phyloP scores from a whole-genome alignment of 2,113 vertebrate species.

The cattle (Bos taurus) region DNA sequence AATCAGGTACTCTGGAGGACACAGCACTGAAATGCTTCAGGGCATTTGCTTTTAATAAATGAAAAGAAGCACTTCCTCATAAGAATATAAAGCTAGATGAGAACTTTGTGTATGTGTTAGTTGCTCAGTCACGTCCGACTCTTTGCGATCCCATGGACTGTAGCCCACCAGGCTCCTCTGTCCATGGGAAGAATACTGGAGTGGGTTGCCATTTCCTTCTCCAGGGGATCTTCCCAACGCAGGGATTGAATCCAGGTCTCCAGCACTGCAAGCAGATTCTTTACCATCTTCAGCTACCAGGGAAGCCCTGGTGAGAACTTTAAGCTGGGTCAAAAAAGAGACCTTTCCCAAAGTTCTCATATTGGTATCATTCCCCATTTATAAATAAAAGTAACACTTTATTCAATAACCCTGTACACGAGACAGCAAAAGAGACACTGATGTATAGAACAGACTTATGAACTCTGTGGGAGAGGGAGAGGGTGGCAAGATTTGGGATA shows the following conservation, averaged over 20 bases:
- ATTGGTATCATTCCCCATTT: background rate
- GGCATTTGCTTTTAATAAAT: background rate
- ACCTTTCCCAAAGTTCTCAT: background rate
- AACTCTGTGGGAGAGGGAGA: too few relatives aligned
- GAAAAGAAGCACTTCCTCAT: background rate
- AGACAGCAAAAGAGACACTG: too few relatives aligned
- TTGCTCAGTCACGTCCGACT: background rate
- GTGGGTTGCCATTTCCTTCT: background rate
- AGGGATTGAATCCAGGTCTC: background rate
- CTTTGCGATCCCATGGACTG: rapidly evolving
- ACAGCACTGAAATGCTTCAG: background rate
- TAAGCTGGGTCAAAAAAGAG: background rate
- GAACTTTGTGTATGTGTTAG: background rate
- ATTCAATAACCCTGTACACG: too few relatives aligned
- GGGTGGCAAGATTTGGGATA: too few relatives aligned
- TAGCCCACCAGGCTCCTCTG: background rate
- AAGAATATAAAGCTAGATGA: background rate
- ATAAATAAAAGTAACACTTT: conserved; percentile 14
- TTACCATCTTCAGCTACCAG: background rate
- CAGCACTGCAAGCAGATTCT: background rate
- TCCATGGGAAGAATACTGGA: background rate
- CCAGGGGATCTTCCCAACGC: background rate
- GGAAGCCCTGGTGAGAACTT: background rate
- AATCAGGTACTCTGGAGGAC: background rate
- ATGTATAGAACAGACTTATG: too few relatives aligned